phyloP scores from a whole-genome alignment of 2,797 vertebrate species.

The Leptodactylus fallax region DNA sequence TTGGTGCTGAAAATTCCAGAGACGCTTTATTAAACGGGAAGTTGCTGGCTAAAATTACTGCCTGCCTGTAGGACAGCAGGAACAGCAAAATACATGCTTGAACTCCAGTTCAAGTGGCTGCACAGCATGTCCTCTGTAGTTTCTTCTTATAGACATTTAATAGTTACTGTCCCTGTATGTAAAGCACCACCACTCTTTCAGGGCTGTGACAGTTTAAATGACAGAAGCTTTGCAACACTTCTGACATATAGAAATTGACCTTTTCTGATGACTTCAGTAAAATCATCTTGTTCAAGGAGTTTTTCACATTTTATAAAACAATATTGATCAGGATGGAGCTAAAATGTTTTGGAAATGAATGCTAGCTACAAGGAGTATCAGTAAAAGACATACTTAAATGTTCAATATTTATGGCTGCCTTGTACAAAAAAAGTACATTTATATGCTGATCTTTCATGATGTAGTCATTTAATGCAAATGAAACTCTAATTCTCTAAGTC shows the following conservation, averaged over 20 bases:
- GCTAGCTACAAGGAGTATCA: constrained; percentile 63
- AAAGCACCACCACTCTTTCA: no score
- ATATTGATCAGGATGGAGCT: constrained; percentile 66
- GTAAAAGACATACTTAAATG: constrained; percentile 70
- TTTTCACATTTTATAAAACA: constrained; percentile 67
- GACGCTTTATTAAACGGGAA: no score
- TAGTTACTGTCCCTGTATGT: no score
- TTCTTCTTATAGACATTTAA: no score
- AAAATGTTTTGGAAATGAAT: constrained; percentile 69
- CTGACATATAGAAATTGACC: neutral
- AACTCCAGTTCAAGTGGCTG: no score
- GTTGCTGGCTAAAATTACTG: no score
- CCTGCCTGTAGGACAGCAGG: no score
- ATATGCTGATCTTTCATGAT: constrained; percentile 57
- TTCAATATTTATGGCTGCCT: constrained; percentile 72
- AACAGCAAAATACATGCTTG: no score
- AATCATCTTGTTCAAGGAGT: neutral
- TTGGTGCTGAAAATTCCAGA: no score
- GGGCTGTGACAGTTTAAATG: no score
- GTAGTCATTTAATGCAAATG: constrained; percentile 61
- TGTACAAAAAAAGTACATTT: constrained; percentile 68
- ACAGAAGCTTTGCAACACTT: neutral
- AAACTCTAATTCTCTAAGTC: constrained; percentile 18
- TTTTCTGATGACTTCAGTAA: constrained; percentile 3
- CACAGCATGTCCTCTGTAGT: no score